phyloP scores from a whole-genome alignment of 2,888 invertebrate genomes.

The Trachelus stipa region DNA sequence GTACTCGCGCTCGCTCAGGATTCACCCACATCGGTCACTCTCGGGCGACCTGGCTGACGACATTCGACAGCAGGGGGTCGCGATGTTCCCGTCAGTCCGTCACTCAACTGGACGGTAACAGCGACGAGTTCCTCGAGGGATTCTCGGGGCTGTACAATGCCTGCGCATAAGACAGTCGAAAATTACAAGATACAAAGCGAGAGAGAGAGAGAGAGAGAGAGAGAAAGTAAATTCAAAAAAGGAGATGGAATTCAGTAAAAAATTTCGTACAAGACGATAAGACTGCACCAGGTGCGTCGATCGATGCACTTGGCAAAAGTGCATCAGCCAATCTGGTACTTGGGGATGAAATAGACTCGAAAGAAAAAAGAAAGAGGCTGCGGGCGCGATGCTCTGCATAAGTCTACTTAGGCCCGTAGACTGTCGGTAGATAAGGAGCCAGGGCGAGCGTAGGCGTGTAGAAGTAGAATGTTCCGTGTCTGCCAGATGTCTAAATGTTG shows the following conservation, averaged over 20 bases:
- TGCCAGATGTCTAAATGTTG: constrained; percentile 65
- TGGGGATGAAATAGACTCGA: neutral
- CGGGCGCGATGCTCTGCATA: neutral
- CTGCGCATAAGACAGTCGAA: neutral
- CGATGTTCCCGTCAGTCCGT: constrained; percentile 61
- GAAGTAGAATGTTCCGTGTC: constrained; percentile 61
- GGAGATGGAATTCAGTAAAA: neutral
- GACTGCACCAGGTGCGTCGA: neutral
- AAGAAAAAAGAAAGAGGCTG: neutral
- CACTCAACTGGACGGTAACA: constrained; percentile 61
- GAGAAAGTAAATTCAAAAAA: neutral
- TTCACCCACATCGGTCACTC: constrained; percentile 60
- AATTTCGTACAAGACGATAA: neutral
- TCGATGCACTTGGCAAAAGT: neutral
- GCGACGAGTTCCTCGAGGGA: constrained; percentile 35
- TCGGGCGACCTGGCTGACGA: constrained; percentile 56
- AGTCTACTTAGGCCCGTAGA: neutral
- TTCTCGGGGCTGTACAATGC: constrained; percentile 17
- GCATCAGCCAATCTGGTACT: neutral
- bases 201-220: constrained; percentile 1
- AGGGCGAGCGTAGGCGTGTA: constrained; percentile 48
- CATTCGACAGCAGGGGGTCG: constrained; percentile 61
- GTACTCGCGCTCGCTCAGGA: constrained; percentile 33
- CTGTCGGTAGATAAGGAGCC: neutral
- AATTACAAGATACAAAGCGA: neutral